Conservation (phyloP, 2,797 vertebrate genomes). For the Propithecus perrieri region DNA sequence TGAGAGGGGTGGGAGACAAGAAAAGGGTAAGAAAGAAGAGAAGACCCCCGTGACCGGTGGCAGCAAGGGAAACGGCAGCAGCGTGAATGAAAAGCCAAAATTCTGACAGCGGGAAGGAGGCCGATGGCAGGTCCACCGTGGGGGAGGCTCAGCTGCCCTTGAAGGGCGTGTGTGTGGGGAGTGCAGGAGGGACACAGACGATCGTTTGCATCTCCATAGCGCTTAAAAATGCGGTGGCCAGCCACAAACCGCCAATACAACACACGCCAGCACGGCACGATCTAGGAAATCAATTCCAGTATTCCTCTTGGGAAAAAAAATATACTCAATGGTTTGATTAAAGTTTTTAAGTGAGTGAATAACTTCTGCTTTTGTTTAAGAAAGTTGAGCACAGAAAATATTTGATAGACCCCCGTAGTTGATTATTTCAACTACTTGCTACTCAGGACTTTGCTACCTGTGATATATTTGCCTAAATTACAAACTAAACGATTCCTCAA, state of each 20-base stretch:
- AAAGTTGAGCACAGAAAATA: neutral
- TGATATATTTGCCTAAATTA: neutral
- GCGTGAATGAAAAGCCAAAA: neutral
- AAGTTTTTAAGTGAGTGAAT: neutral
- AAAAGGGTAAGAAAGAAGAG: too few species aligned
- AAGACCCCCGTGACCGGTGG: neutral
- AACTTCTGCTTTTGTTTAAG: neutral
- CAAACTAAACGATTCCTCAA: neutral
- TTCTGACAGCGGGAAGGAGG: neutral
- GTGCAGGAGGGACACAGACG: neutral
- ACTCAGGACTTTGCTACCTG: neutral
- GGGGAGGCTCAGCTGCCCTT: neutral
- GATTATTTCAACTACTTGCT: neutral
- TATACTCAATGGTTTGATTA: neutral
- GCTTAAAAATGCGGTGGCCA: neutral
- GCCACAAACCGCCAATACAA: neutral
- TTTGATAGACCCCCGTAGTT: neutral
- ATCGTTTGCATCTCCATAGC: neutral
- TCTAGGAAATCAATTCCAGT: too few species aligned
- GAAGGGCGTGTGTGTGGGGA: neutral
- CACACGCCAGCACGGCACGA: neutral
- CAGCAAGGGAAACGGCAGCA: neutral
- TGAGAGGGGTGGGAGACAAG: too few species aligned
- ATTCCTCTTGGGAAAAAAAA: neutral
- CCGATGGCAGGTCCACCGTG: neutral